Base-by-base conservation (phyloP, 2,113 vertebrate species). In the Laticauda colubrina region DNA sequence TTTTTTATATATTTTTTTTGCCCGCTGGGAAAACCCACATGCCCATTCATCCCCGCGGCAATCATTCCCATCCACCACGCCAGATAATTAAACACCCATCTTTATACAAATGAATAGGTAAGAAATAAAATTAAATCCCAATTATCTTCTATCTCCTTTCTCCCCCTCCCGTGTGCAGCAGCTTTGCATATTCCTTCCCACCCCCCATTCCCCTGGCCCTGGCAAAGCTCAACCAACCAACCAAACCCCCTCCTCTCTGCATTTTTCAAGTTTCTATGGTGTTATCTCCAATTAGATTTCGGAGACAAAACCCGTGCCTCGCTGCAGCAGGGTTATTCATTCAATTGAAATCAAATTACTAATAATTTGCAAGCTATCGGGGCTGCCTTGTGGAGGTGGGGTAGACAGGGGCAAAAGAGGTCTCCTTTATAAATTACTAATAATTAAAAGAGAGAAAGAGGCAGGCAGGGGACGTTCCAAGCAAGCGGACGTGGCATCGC, bases 351-450 rank as follows among this genome's bases (percentile, higher is more conserved):
- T 98, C 96, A 96, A 97, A 98, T 98, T 97, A 98, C 97, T 95
- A 95, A 98, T 97, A 98, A 98, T 98, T 98, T 98, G 98, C 98
- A 97, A 97, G 98, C 98, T 98, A 98, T 98, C 98, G 98, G 92
- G 98, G 92, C 89, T 43, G 88, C 0, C 0, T 94, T 64, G 92
- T 91, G 88, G 87, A 90, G 59, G n/a, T 59, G 93, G 4, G 29
- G 3, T 43, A 5, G 10, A 29, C 45, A 81, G 91, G 89, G 48
- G 61, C 48, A 51, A 61, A 26, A 92, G 91, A n/a, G 48, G 87
- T 85, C 34, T 90, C 56, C 90, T 90, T 81, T 85, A 92, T 56
- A 89, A 91, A 95, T 89, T 91, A 93, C 55, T 90, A 90, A 87
- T 93, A 93, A 90, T 93, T 86, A 61, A 85, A 86, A 55, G 34